Percentiles rank a stretch among this genome's conserved stretches.
Conservation (phyloP, 2,888 invertebrate species). For the Eulithis prunata region DNA sequence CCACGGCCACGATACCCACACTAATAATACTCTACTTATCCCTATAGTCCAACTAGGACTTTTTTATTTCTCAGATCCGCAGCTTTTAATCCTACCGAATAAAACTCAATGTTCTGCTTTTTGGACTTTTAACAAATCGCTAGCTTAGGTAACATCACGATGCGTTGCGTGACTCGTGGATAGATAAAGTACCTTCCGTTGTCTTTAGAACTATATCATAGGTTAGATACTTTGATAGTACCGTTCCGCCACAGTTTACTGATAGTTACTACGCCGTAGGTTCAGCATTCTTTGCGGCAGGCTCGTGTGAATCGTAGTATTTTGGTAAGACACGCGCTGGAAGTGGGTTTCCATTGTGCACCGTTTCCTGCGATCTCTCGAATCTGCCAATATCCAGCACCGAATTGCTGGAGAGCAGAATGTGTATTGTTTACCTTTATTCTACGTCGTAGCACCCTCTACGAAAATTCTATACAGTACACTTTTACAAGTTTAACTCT, state of each 20-base stretch:
- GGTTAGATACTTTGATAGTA: constrained; percentile 26
- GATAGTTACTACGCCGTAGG: constrained; percentile 10
- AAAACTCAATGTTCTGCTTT: no score
- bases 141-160: no score
- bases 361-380: background rate
- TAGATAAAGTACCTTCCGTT: background rate
- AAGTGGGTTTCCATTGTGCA: constrained; percentile 33
- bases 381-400: no score
- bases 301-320: constrained; percentile 33
- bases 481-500: background rate
- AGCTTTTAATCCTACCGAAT: no score
- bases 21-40: no score
- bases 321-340: constrained; percentile 11
- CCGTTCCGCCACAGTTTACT: constrained; percentile 36
- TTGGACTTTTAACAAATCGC: no score
- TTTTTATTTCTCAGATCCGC: no score
- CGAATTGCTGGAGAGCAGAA: no score
- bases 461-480: background rate
- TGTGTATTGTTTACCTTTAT: no score
- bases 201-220: constrained; percentile 4
- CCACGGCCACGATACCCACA: no score
- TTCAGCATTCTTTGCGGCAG: constrained; percentile 39
- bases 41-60: no score
- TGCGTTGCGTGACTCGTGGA: no score
- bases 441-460: constrained; percentile 14